Percentiles rank a stretch among this genome's conserved stretches.
These are phyloP conservation scores for Protodeltote pygarga DNA, from an alignment of 2,888 invertebrate species.

Conservation along the genomic window DNA sequence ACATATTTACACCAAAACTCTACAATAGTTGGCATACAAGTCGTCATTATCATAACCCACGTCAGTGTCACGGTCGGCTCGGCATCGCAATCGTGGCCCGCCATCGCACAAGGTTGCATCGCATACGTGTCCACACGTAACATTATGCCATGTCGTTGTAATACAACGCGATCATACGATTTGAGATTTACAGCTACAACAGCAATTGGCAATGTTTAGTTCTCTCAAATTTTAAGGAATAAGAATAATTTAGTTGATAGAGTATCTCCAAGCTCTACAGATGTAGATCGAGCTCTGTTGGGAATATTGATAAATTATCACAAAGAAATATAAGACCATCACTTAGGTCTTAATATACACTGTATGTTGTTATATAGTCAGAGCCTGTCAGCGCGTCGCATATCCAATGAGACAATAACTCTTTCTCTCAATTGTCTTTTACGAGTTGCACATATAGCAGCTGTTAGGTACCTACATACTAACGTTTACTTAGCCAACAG, in stretches of 20 bases:
- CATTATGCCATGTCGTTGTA: slow-evolving; percentile 63
- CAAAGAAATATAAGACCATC: no score
- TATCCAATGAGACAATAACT: no score
- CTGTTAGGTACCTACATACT: no score
- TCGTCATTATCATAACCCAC: slow-evolving; percentile 75
- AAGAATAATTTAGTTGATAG: not conserved
- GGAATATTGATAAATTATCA: no score
- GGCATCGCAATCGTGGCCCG: slow-evolving; percentile 70
- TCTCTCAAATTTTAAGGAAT: not conserved
- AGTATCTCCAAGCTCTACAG: not conserved
- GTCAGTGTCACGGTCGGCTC: slow-evolving; percentile 82
- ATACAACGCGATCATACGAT: slow-evolving; percentile 54
- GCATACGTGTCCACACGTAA: slow-evolving; percentile 76
- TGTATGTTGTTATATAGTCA: no score
- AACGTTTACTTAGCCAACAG: no score
- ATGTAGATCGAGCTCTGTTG: no score
- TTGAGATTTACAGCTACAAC: slow-evolving; percentile 42
- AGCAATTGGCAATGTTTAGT: slow-evolving; percentile 27
- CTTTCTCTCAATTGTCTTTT: no score
- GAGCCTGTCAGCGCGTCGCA: no score
- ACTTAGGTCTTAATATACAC: no score
- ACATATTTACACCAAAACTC: slow-evolving; percentile 64
- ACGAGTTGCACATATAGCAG: no score
- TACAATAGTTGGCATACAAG: slow-evolving; percentile 62
- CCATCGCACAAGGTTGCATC: slow-evolving; percentile 79